These are phyloP conservation scores for Aleiodes sp. DNA, from an alignment of 1,140 invertebrate species.

Conservation along the genomic window DNA sequence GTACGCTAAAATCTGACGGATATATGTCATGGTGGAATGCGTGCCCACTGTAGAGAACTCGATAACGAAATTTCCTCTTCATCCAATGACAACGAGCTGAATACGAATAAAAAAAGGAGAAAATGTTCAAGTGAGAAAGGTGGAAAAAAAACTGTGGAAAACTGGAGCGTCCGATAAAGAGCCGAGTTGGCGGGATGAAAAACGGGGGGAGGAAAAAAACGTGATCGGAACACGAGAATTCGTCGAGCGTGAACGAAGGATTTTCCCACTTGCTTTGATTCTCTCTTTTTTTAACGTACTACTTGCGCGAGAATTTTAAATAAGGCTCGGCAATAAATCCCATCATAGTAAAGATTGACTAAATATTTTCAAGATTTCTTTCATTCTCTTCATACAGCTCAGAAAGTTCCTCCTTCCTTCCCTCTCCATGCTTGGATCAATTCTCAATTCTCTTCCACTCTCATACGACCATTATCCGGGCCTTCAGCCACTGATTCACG, in stretches of 20 bases:
- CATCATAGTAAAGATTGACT: constrained; percentile 1
- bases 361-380: constrained; percentile 22
- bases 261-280: not conserved
- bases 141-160: not conserved
- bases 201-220: not conserved
- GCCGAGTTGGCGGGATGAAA: constrained; percentile 3
- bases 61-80: constrained; percentile 16
- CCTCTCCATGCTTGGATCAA: not conserved
- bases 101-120: not conserved
- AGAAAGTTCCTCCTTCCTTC: not conserved
- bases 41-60: not conserved
- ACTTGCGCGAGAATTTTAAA: constrained; percentile 20
- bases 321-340: constrained; percentile 24
- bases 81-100: constrained; percentile 12
- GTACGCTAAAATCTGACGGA: not conserved
- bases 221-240: not conserved
- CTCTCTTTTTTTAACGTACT: not conserved
- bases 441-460: not conserved
- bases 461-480: constrained; percentile 25
- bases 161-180: not conserved
- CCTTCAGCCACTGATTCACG: constrained; percentile 34
- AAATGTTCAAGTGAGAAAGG: not conserved
- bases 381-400: not conserved
- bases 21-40: constrained; percentile 3
- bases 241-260: not conserved